These are phyloP conservation scores for Pomacea canaliculata DNA, from an alignment of 2,888 invertebrate genomes.

Conservation along the genomic window DNA sequence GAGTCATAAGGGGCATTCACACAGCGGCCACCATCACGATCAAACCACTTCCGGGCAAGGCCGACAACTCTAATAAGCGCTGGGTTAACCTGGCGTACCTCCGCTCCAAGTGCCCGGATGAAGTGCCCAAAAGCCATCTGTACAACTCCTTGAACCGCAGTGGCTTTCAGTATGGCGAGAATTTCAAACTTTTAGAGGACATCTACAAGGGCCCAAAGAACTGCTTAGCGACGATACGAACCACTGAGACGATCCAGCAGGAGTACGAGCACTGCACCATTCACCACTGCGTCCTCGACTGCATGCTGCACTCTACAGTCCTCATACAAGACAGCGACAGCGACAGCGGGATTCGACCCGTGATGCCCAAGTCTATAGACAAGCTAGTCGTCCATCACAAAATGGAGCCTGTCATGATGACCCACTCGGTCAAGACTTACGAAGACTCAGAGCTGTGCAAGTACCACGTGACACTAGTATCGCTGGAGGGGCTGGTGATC, in stretches of 20 bases:
- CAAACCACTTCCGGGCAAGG: too few species aligned
- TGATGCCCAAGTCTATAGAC: background rate
- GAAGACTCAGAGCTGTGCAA: background rate
- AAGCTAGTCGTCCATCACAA: background rate
- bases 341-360: background rate
- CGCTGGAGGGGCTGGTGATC: background rate
- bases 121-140: too few species aligned
- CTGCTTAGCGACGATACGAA: slow-evolving; percentile 5
- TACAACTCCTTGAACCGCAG: too few species aligned
- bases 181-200: slow-evolving; percentile 10
- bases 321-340: background rate
- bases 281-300: slow-evolving; percentile 30
- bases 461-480: background rate
- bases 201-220: slow-evolving; percentile 4
- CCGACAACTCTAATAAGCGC: too few species aligned
- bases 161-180: slow-evolving; percentile 21
- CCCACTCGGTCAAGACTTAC: background rate
- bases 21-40: too few species aligned
- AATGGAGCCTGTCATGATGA: background rate
- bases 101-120: too few species aligned
- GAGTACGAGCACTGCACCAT: slow-evolving; percentile 21
- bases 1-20: too few species aligned
- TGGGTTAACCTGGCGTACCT: too few species aligned
- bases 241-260: slow-evolving; percentile 9
- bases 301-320: slow-evolving; percentile 21